A percentile compares a stretch with the other conserved stretches of the same genome.
These are phyloP conservation scores for Triops cancriformis DNA, from an alignment of 1,140 invertebrate species.

Conservation along the genomic window DNA sequence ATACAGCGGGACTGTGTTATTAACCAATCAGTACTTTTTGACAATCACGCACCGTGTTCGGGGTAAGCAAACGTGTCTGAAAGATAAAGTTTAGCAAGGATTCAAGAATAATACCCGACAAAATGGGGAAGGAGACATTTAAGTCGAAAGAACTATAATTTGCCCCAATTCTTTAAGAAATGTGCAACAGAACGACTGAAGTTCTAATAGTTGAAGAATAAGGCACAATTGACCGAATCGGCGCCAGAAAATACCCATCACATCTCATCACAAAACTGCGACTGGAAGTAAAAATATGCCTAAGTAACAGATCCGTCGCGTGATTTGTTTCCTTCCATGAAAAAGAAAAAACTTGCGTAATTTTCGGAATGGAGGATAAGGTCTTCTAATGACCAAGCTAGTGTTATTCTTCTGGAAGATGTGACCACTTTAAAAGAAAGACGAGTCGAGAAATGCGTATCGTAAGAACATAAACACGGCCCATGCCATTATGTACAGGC, in stretches of 20 bases:
- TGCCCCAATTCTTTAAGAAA: conserved; percentile 34
- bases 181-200: conserved; percentile 36
- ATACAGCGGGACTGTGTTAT: conserved; percentile 67
- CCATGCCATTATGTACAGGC: conserved; percentile 38
- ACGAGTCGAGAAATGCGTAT: conserved; percentile 40
- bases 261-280: too few relatives aligned
- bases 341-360: background rate
- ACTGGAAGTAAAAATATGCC: too few relatives aligned
- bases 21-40: conserved; percentile 65
- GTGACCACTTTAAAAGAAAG: conserved; percentile 47
- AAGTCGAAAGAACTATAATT: conserved; percentile 29
- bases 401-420: conserved; percentile 49
- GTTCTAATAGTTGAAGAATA: conserved; percentile 32
- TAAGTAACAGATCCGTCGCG: background rate
- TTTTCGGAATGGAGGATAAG: conserved; percentile 54
- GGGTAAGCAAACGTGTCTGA: background rate
- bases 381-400: conserved; percentile 45
- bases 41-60: conserved; percentile 66
- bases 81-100: too few relatives aligned
- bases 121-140: conserved; percentile 29
- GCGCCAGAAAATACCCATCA: too few relatives aligned
- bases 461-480: background rate
- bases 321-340: too few relatives aligned
- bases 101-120: too few relatives aligned
- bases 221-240: conserved; percentile 31